Base-by-base conservation (phyloP, 1,140 invertebrate genomes). In the Eurytemora carolleeae region DNA sequence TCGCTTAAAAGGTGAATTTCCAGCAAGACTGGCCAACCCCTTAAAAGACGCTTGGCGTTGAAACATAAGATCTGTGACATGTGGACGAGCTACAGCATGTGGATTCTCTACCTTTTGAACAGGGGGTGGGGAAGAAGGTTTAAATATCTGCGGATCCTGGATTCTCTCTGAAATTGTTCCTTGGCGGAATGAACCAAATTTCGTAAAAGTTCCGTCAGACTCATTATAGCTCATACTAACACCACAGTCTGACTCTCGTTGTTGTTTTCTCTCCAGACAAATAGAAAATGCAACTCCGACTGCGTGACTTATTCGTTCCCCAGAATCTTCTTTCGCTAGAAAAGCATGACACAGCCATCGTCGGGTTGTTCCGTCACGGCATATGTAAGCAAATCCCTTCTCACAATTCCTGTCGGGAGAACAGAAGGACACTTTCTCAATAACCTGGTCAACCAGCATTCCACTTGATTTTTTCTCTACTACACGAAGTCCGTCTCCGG, bases 311-410 rank as follows among this genome's bases (percentile, higher is more conserved):
- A 99, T 75, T 61, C 95, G 79, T 75, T 98, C 95, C 55, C 57
- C 60, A 1, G 60, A 56, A 25, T 98, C 95, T 74, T 94, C 87
- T 26, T 86, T 77, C 7, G 96, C 91, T 61, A 97, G 76, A 73
- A 99, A 99, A 55, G 93, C 94, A 76, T 99, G 96, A 69, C 96
- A 99, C 91, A 99, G 97, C 96, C 96, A 99, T 18, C 95, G 81
- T 56, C 85, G 74, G 1, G 74, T 88, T 15, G 82, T 86, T 58
- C 82, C 86, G 71, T 87, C 86, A 67, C 83, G 79, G 69, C 88
- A 89, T 65, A 90, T 88, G 70, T 87, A 95, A 60, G 89, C 89
- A 74, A 99, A 99, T 16, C 95, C 96, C 66, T 90, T 85, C 67
- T 98, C 93, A 69, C 98, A 88, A 72, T 97, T 96, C 61, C 94